These are phyloP conservation scores for Argynnis bischoffii DNA, from an alignment of 2,888 invertebrate species.

Conservation along the genomic window DNA sequence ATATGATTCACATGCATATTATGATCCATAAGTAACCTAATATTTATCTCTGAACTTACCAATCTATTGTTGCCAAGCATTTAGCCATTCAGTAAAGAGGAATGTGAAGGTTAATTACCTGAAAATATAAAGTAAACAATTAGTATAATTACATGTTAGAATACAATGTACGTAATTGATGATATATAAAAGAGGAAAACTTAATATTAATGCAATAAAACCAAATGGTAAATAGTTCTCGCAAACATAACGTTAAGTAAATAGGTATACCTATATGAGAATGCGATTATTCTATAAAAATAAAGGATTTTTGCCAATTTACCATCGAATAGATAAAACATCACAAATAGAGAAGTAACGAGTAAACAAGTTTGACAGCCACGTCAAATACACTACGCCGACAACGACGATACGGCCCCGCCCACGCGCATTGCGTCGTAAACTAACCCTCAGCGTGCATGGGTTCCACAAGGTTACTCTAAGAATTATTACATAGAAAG, in stretches of 20 bases:
- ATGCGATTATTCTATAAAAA: too few species aligned
- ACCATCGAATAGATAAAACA: too few species aligned
- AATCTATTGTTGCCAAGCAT: conserved; percentile 72
- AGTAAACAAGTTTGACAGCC: conserved; percentile 73
- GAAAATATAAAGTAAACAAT: conserved; percentile 74
- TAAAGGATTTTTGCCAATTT: too few species aligned
- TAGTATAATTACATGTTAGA: conserved; percentile 44
- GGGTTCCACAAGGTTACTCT: conserved; percentile 27
- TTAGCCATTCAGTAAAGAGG: conserved; percentile 67
- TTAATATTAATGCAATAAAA: too few species aligned
- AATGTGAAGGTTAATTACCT: conserved; percentile 81
- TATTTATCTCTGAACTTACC: conserved; percentile 72
- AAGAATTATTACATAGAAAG: conserved; percentile 13
- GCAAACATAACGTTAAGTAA: too few species aligned
- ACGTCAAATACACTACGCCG: conserved; percentile 50
- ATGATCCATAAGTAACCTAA: conserved; percentile 51
- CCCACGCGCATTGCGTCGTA: conserved; percentile 57
- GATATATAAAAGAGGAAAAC: conserved; percentile 17
- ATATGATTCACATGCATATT: too few species aligned
- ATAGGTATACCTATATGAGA: too few species aligned
- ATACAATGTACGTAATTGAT: conserved; percentile 22
- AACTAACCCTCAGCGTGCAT: conserved; percentile 38
- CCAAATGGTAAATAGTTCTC: too few species aligned
- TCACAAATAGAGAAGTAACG: conserved; percentile 37
- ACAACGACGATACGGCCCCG: conserved; percentile 35